Evolutionary conservation across 2,888 invertebrate species (phyloP), one percentile per base, ranked within the genome.

Genomic region (Tiliacea citrago): DNA sequence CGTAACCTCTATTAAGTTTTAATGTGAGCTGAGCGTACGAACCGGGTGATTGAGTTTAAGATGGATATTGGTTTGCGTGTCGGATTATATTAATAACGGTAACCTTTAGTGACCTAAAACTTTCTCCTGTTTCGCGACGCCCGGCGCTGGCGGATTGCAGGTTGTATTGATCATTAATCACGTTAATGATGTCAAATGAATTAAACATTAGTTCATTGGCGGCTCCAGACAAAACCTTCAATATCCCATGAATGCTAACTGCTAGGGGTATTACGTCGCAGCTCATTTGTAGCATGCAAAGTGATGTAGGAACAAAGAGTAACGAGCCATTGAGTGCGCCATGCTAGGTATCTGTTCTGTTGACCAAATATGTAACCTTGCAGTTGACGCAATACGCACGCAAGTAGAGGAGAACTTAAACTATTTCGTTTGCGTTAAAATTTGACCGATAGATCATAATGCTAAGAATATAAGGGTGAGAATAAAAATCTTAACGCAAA

Each of bases 91-190:
- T 91, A 90, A 91, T 92, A 90, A 87, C 83, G 80, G 79, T 88
- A 89, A 91, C 90, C 90, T 88, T 78, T 70, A 79, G 78, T 87
- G 88, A 90, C 90, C 89, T 82, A 81, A 83, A 86, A 88, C 91
- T 93, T 92, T 93, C 93, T 90, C 90, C 85, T 87, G 84, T 84
- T 90, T 89, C 73, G 84, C 87, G 89, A 83, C 83, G 87, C 86
- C 29, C 76, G 77, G 83, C 83, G 84, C 69, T 57, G 55, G 29
- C 29, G 29, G 1, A 29, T 53, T 76, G 84, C 88, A 84, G 78
- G 82, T 80, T 81, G 68, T 77, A 79, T 77, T 73, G 78, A 73
- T 78, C 88, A 91, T 92, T 90, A 90, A 92, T 92, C 91, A 91
- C 76, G 62, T 67, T 88, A 88, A 90, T 90, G 88, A 88, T 86